Evolutionary conservation across 1,140 invertebrate genomes (phyloP), one percentile per base, ranked within the genome.

Genomic region (Trachymyrmex septentrionalis): DNA sequence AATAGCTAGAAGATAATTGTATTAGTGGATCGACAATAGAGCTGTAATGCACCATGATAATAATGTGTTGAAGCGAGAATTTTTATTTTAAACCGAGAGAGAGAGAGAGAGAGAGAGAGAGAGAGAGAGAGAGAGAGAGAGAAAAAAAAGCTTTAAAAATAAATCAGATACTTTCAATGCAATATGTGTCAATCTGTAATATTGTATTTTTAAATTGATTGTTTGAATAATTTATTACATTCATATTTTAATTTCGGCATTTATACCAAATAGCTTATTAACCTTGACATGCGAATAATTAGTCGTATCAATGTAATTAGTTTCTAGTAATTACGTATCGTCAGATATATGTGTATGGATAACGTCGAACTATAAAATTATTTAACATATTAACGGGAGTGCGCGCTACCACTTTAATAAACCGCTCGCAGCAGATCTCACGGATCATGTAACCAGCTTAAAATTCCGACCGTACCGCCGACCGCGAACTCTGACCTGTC

Each of bases 401-500:
- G 34, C 55, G 67, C 67, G 30, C 19, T 61, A 50, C 34, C 67
- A 61, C 38, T 84, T 73, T 84, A 84, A 73, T 63, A 78, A 85
- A 85, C 48, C 64, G 73, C 77, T 85, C 21, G 16, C 50, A 44
- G 48, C 57, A 67, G 64, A 71, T 86, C 66, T n/a, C 66, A 72
- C 77, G 85, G 66, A 82, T 86, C 66, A 34, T 38, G 50, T 16
- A 67, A 85, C 63, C 50, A 66, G 61, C 50, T 85, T 78, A 76
- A 78, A 85, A 85, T 85, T 85, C 82, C 59, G 44, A 55, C 61
- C 48, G 82, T 64, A 63, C 1, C 48, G 73, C 21, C 73, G 69
- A 75, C 87, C 84, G 50, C 87, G 87, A 89, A 89, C 88, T 89
- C 19, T 88, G 88, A 89, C 88, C 87, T 38, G 87, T 72, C 87